These are phyloP conservation scores for Seladonia tumulorum DNA, from an alignment of 2,888 invertebrate genomes.

Conservation along the genomic window DNA sequence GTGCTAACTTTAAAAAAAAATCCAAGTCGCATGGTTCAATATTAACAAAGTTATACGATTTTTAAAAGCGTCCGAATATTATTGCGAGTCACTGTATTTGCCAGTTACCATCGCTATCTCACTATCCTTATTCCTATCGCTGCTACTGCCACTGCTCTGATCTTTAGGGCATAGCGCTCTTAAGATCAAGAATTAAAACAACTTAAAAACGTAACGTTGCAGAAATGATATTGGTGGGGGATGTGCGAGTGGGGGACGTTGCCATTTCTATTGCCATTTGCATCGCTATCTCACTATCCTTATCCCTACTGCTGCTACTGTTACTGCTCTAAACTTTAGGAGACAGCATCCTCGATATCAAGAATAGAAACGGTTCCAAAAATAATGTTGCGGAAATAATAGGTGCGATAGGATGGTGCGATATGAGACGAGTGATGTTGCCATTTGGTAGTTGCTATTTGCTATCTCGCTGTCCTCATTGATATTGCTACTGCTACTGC, in stretches of 20 bases:
- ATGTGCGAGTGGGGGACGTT: background rate
- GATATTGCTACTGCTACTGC: background rate
- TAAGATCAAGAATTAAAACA: background rate
- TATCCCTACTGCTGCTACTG: background rate
- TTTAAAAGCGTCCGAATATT: too few species aligned
- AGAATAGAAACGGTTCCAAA: background rate
- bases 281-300: background rate
- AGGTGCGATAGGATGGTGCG: background rate
- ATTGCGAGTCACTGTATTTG: too few species aligned
- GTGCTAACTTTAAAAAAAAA: too few species aligned
- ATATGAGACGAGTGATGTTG: background rate
- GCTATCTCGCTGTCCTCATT: background rate
- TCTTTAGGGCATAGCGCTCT: background rate
- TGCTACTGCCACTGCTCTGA: background rate
- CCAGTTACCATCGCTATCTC: background rate
- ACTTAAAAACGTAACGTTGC: background rate
- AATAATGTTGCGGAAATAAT: background rate
- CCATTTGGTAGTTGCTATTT: background rate
- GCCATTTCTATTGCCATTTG: background rate
- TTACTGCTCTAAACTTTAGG: background rate
- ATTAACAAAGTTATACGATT: too few species aligned
- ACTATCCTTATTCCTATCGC: background rate
- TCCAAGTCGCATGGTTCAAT: too few species aligned
- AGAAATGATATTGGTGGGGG: background rate
- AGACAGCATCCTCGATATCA: background rate